These are phyloP conservation scores for roundworm (Caenorhabditis elegans) DNA, from an alignment of 1,140 invertebrate genomes.

Conservation along the genomic window WBcel235 BX284606.5:5991501-5992000, in stretches of 20 bases:
- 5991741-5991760: not conserved
- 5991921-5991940: constrained; percentile 20
- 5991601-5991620: too few species aligned
- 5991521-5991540: too few species aligned
- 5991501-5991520: too few species aligned
- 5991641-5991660: too few species aligned
- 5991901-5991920: constrained; percentile 14
- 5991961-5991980: not conserved
- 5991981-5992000: not conserved
- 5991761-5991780: not conserved
- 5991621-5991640: too few species aligned
- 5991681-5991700: too few species aligned
- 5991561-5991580: too few species aligned
- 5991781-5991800: not conserved
- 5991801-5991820: not conserved
- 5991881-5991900: not conserved
- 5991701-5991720: too few species aligned
- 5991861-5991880: not conserved
- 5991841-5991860: not conserved
- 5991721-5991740: too few species aligned
- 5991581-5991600: too few species aligned
- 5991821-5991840: constrained; percentile 2
- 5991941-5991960: not conserved
- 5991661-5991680: too few species aligned
- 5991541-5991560: too few species aligned